Conservation (phyloP, 2,888 invertebrate species). For the Apamea sordens region DNA sequence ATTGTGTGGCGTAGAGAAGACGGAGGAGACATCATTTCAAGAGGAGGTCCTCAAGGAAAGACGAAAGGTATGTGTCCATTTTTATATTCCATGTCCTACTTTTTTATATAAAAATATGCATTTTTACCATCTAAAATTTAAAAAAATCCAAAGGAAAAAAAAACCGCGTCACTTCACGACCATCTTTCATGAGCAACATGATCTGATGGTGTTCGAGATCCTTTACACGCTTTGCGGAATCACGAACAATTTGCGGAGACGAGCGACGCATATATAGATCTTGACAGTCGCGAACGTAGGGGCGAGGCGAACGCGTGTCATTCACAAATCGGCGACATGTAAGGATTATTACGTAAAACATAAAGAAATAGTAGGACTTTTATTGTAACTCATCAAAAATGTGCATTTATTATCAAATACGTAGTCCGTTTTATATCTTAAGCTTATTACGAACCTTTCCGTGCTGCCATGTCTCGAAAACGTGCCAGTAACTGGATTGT, state of each 20-base stretch:
- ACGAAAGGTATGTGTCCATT: constrained; percentile 91
- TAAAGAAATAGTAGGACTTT: neutral
- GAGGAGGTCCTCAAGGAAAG: constrained; percentile 93
- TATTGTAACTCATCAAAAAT: neutral
- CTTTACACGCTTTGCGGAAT: constrained; percentile 10
- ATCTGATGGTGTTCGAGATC: constrained; percentile 4
- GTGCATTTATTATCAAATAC: neutral
- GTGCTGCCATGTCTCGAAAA: neutral
- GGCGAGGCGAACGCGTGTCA: neutral
- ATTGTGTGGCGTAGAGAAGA: constrained; percentile 97
- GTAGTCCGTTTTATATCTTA: neutral
- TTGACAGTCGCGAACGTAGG: constrained; percentile 6
- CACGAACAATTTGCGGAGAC: constrained; percentile 9
- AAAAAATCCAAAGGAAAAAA: neutral
- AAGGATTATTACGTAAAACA: neutral
- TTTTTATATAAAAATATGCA: neutral
- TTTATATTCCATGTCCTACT: neutral
- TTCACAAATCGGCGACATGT: neutral
- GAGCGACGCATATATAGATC: constrained; percentile 12
- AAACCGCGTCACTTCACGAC: neutral
- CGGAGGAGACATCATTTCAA: constrained; percentile 94
- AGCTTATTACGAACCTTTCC: neutral
- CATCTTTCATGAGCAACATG: neutral
- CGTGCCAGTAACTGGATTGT: neutral
- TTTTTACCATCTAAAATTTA: neutral